Evolutionary conservation across 2,113 vertebrate genomes (phyloP).

Genomic region (Dipodomys ordii): DNA sequence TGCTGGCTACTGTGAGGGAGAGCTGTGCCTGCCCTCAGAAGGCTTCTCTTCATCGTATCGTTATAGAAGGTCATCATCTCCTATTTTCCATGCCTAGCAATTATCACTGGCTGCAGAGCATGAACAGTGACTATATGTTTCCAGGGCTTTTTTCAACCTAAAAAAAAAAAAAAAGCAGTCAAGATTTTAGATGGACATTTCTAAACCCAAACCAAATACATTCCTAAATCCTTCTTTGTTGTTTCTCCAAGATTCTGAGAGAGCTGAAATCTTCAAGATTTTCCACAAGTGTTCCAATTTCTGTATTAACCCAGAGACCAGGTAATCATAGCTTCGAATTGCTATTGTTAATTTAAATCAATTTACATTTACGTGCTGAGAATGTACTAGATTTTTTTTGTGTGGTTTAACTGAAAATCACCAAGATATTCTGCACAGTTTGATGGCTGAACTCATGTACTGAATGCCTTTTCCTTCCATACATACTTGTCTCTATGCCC

Average conservation of each 20-base stretch:
- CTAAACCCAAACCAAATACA: not conserved
- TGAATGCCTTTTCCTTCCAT: not conserved
- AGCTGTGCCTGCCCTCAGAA: no score
- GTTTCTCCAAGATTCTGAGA: not conserved
- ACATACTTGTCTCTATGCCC: not conserved
- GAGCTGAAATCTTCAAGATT: not conserved
- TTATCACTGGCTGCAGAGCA: not conserved
- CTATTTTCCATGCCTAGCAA: not conserved
- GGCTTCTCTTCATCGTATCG: no score
- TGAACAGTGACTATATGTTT: no score
- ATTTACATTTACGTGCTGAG: not conserved
- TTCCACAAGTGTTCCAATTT: not conserved
- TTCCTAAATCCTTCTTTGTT: not conserved
- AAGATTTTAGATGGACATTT: not conserved
- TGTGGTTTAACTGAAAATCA: no score
- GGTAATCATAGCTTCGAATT: not conserved
- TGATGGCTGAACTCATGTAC: not conserved
- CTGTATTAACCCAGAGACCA: not conserved
- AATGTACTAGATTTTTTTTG: not conserved
- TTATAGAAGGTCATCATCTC: accelerated
- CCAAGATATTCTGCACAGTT: not conserved
- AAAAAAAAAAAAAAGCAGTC: not conserved
- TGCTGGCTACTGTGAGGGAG: no score
- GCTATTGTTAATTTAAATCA: not conserved
- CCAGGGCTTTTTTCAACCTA: not conserved